Percentiles rank a stretch among this genome's conserved stretches.
Conservation (phyloP, 2,888 invertebrate species). For the Orchesella flavescens region DNA sequence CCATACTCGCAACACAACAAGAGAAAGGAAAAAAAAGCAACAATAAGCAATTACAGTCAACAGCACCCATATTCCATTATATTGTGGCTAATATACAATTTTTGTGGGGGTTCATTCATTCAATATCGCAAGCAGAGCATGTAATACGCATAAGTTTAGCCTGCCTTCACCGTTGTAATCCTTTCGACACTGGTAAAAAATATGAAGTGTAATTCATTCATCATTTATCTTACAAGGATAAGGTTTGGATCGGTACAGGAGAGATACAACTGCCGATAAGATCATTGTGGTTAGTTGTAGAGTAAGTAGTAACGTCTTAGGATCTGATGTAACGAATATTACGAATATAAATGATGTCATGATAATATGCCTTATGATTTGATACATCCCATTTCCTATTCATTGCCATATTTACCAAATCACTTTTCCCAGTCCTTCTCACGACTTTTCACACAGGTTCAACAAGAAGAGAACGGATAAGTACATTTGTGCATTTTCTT, state of each 20-base stretch:
- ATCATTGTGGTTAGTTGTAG: background rate
- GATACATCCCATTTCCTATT: too few relatives aligned
- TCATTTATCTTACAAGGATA: background rate
- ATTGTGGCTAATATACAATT: background rate
- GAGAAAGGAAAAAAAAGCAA: background rate
- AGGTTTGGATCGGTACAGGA: background rate
- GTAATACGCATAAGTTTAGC: background rate
- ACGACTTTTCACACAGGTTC: constrained; percentile 36
- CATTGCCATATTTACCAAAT: background rate
- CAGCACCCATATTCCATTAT: constrained; percentile 29
- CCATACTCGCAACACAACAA: background rate
- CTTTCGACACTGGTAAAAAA: constrained; percentile 16
- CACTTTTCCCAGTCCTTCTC: constrained; percentile 24
- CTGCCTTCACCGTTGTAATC: background rate
- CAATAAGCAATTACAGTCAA: constrained; percentile 37
- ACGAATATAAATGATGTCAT: too few relatives aligned
- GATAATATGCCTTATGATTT: too few relatives aligned
- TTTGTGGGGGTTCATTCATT: constrained; percentile 43
- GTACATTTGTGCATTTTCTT: background rate
- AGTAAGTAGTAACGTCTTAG: background rate
- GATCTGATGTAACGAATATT: background rate
- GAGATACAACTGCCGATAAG: background rate
- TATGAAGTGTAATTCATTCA: constrained; percentile 10
- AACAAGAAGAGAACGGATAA: background rate
- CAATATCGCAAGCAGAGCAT: constrained; percentile 52